Conservation (phyloP, 2,888 invertebrate genomes). For the Acanthopleura granulata region DNA sequence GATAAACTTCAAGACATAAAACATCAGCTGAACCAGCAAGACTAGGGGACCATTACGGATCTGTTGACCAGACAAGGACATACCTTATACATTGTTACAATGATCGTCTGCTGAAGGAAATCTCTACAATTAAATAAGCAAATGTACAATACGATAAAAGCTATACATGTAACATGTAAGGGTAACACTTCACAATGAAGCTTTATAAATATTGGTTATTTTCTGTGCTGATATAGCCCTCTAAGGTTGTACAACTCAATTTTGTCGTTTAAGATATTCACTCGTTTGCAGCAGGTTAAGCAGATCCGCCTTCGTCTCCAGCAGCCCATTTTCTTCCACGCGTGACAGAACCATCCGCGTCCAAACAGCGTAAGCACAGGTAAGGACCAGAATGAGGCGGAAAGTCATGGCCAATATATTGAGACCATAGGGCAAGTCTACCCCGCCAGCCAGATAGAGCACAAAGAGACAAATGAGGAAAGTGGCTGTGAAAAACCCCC, state of each 20-base stretch:
- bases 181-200: too few species aligned
- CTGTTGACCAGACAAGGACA: too few species aligned
- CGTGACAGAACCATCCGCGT: slow-evolving; percentile 46
- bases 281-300: slow-evolving; percentile 30
- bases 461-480: slow-evolving; percentile 36
- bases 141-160: too few species aligned
- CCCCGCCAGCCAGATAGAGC: slow-evolving; percentile 34
- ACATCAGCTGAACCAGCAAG: too few species aligned
- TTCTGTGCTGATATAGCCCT: not conserved
- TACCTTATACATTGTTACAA: too few species aligned
- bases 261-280: not conserved
- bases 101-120: too few species aligned
- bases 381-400: slow-evolving; percentile 38
- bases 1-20: too few species aligned
- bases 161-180: too few species aligned
- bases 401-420: slow-evolving; percentile 34
- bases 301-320: slow-evolving; percentile 44
- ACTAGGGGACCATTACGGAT: too few species aligned
- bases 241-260: not conserved
- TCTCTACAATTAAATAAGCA: too few species aligned
- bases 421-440: slow-evolving; percentile 18
- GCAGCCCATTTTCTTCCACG: slow-evolving; percentile 50
- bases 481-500: slow-evolving; percentile 39
- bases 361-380: slow-evolving; percentile 47
- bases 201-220: too few species aligned